phyloP scores from a whole-genome alignment of 1,140 invertebrate species.

The Calosoma granatense region DNA sequence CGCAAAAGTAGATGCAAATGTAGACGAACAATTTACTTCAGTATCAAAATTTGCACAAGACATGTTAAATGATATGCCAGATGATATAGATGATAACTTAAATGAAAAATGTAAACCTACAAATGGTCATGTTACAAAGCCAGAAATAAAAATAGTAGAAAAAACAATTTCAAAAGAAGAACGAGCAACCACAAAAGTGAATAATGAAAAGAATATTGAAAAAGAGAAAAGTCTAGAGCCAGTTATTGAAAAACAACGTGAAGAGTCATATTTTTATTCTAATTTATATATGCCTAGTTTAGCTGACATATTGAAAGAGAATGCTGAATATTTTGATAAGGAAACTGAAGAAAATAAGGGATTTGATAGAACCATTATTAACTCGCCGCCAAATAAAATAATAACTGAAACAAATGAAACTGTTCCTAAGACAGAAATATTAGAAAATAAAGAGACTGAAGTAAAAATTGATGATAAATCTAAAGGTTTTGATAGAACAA shows the following conservation, averaged over 20 bases:
- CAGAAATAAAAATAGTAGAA: conserved; percentile 16
- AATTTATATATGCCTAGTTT: not conserved
- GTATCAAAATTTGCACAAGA: conserved; percentile 25
- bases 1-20: conserved; percentile 19
- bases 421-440: too few relatives aligned
- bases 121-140: conserved; percentile 6
- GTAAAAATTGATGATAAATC: not conserved
- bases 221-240: conserved; percentile 8
- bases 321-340: conserved; percentile 5
- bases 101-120: conserved; percentile 17
- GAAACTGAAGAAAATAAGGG: not conserved
- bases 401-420: not conserved
- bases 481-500: conserved; percentile 4
- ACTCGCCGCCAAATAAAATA: too few relatives aligned
- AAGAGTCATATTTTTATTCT: not conserved
- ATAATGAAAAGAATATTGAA: conserved; percentile 1
- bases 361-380: conserved; percentile 1
- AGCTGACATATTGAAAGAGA: not conserved
- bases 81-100: not conserved
- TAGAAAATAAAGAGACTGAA: too few relatives aligned
- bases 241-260: not conserved
- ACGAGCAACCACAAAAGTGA: conserved; percentile 16
- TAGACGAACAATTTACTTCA: conserved; percentile 23
- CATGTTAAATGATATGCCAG: conserved; percentile 24
- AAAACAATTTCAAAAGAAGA: too few relatives aligned